Evolutionary conservation across 2,888 invertebrate species (phyloP), one percentile per base, ranked within the genome.

Genomic region (Chrysotoxum bicinctum): DNA sequence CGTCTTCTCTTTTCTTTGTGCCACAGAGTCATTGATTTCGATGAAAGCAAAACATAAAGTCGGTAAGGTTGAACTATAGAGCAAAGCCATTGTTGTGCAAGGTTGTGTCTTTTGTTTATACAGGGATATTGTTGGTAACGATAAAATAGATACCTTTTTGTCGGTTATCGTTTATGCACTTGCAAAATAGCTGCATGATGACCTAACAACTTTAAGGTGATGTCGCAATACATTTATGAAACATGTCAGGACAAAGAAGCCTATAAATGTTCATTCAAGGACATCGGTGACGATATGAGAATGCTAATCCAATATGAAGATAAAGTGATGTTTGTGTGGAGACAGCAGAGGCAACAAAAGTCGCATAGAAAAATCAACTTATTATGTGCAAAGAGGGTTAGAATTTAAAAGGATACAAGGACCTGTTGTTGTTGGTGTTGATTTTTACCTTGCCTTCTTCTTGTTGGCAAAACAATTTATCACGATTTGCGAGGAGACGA

Each of bases 141-240:
- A 30, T 37, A 58, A 19, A n/a, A 40, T n/a, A 21, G 30, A 30
- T 30, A 40, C 60, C 56, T 60, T 68, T 80, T 10, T 35, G 80
- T 72, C 84, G 84, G 84, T 45, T 30, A 8, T 16, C 68, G 54
- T 74, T 85, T 85, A 56, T 85, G 80, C 80, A 80, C 76, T 85
- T 85, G 84, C 80, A 62, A 72, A 75, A 79, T 79, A 60, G 70
- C 79, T 30, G 16, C 26, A 43, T 43, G 58, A 80, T 70, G 75
- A 75, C 40, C 48, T 30, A 30, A 74, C 62, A 73, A 60, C 37
- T 66, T 73, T 7, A 68, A 75, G 66, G 83, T 83, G 66, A 79
- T 83, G 75, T 48, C 76, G 72, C 76, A 66, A 76, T 37, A 66
- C 64, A 72, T n/a, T n/a, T n/a, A n/a, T 85, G 45, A 80, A 79